Percentiles rank a stretch among this genome's conserved stretches.
phyloP scores from a whole-genome alignment of 2,113 vertebrate species.

The Neomonachus schauinslandi region DNA sequence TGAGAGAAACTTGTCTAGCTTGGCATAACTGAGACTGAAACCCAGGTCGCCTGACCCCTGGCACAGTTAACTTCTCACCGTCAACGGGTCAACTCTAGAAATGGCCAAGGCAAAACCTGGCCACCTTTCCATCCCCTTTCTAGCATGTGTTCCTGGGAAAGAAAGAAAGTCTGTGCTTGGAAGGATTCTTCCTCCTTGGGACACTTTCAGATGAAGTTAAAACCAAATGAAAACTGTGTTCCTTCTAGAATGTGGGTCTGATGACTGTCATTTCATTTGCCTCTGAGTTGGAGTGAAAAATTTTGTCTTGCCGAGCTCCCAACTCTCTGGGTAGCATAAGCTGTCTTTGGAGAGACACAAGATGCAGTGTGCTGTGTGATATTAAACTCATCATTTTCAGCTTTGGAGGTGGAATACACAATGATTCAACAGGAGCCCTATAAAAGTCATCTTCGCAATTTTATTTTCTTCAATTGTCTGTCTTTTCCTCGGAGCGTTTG shows the following conservation, averaged over 20 bases:
- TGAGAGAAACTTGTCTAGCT: not conserved
- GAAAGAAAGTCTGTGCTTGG: not conserved
- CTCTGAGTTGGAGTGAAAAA: constrained; percentile 77
- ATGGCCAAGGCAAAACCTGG: not conserved
- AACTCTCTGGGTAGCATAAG: constrained; percentile 73
- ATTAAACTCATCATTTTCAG: constrained; percentile 88
- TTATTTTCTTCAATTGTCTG: constrained; percentile 87
- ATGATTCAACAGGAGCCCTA: constrained; percentile 85
- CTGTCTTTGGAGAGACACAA: constrained; percentile 82
- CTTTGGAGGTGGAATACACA: constrained; percentile 86
- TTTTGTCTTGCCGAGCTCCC: constrained; percentile 74
- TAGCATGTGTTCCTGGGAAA: not conserved
- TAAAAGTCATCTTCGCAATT: constrained; percentile 84
- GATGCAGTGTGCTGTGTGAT: constrained; percentile 81
- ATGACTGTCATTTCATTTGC: constrained; percentile 80
- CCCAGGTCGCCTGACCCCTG: not conserved
- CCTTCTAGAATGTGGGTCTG: constrained; percentile 64
- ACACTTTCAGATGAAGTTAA: constrained; percentile 68
- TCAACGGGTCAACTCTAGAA: not conserved
- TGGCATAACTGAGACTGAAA: not conserved
- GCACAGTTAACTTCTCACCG: not conserved
- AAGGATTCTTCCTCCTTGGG: constrained; percentile 54
- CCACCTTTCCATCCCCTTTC: not conserved
- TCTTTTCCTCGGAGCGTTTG: constrained; percentile 83
- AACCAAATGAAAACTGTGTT: constrained; percentile 68